phyloP scores from a whole-genome alignment of 2,113 vertebrate genomes.

The Festucalex cinctus region DNA sequence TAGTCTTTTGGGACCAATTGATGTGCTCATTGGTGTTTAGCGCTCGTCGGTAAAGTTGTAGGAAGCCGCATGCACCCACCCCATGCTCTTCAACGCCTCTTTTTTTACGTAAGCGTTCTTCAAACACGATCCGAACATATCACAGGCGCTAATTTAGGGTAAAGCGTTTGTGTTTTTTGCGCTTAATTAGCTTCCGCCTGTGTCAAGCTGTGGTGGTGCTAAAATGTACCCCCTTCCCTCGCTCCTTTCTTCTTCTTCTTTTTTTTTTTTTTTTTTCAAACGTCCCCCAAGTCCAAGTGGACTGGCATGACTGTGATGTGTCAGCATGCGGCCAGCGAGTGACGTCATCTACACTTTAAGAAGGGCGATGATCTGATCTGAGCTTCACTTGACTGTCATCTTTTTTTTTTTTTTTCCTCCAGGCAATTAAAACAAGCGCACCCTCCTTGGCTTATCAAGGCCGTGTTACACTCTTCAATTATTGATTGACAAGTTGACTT shows the following conservation, averaged over 20 bases:
- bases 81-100: conserved; percentile 38
- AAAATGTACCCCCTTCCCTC: neutral
- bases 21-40: neutral
- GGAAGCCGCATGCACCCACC: conserved; percentile 18
- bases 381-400: neutral
- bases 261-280: too few relatives aligned
- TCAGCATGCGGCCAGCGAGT: neutral
- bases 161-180: neutral
- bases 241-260: too few relatives aligned
- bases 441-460: neutral
- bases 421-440: neutral
- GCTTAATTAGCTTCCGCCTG: neutral
- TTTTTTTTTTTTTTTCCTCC: neutral
- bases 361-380: neutral
- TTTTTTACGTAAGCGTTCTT: conserved; percentile 63
- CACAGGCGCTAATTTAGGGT: neutral
- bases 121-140: neutral
- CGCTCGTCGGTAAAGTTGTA: conserved; percentile 25
- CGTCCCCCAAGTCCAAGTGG: neutral
- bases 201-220: neutral
- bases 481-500: neutral
- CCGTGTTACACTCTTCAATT: neutral
- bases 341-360: neutral
- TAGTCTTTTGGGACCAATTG: neutral
- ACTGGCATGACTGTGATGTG: neutral